Conservation (phyloP, 2,113 vertebrate species). For the Solea senegalensis region DNA sequence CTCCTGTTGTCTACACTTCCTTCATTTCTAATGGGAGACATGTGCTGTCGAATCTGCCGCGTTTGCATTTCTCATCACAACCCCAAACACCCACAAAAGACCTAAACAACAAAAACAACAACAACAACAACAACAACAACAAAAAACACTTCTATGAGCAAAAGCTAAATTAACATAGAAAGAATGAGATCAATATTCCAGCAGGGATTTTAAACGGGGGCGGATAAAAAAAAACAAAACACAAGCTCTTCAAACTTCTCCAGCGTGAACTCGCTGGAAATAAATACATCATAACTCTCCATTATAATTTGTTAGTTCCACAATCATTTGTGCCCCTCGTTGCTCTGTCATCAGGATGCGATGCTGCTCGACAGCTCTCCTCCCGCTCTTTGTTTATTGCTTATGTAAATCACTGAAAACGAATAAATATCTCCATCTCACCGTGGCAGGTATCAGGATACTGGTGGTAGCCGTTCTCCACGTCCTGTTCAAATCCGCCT, state of each 20-base stretch:
- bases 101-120: constrained; percentile 6
- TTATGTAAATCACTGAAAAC: constrained; percentile 15
- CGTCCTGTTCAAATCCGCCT: constrained; percentile 82
- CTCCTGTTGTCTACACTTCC: neutral
- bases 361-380: neutral
- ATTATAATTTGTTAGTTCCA: constrained; percentile 7
- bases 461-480: constrained; percentile 75
- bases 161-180: constrained; percentile 38
- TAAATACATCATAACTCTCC: constrained; percentile 28
- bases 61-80: constrained; percentile 7
- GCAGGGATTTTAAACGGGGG: constrained; percentile 9
- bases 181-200: constrained; percentile 31
- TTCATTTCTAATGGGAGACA: constrained; percentile 1
- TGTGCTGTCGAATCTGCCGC: constrained; percentile 3
- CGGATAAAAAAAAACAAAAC: constrained; percentile 5
- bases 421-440: constrained; percentile 63
- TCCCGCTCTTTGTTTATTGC: constrained; percentile 1
- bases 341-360: constrained; percentile 2
- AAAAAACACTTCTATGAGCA: constrained; percentile 1
- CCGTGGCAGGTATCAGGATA: constrained; percentile 85
- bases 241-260: constrained; percentile 26
- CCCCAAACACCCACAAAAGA: constrained; percentile 8
- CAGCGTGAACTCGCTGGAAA: constrained; percentile 6
- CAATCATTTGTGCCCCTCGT: constrained; percentile 3
- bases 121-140: constrained; percentile 14